Percentiles rank a stretch among this genome's conserved stretches.
Evolutionary conservation across 2,113 vertebrate species (phyloP).

Genomic region (Ploceus nigricollis): DNA sequence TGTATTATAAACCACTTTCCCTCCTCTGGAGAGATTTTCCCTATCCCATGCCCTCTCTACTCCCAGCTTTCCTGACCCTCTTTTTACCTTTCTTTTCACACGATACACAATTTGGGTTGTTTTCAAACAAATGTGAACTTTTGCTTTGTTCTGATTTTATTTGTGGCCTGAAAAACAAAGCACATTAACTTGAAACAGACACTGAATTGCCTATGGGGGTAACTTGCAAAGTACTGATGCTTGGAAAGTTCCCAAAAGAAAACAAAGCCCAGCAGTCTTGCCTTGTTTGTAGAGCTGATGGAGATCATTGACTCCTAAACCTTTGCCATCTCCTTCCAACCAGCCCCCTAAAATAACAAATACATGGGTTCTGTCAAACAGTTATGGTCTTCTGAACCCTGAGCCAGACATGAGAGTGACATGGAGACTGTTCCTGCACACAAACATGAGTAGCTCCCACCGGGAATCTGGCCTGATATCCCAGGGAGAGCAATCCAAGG

Average conservation of each 20-base stretch:
- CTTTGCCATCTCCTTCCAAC: constrained; percentile 46
- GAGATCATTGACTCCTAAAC: constrained; percentile 51
- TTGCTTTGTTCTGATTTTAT: constrained; percentile 56
- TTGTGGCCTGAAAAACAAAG: constrained; percentile 61
- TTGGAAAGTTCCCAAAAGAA: constrained; percentile 51
- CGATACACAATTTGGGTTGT: constrained; percentile 25
- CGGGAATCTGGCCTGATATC: neutral
- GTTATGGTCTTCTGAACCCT: neutral
- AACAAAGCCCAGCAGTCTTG: constrained; percentile 53
- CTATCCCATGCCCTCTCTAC: constrained; percentile 52
- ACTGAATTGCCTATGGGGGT: neutral
- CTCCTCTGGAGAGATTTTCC: constrained; percentile 22
- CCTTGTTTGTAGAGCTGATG: constrained; percentile 57
- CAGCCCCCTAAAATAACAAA: constrained; percentile 48
- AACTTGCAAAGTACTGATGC: constrained; percentile 22
- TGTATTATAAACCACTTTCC: neutral
- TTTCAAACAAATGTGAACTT: constrained; percentile 60
- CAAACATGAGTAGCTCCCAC: neutral
- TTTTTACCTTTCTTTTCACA: constrained; percentile 58
- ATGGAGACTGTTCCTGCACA: neutral
- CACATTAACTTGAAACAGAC: constrained; percentile 60
- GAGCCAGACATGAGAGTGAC: constrained; percentile 22
- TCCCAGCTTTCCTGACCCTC: constrained; percentile 32
- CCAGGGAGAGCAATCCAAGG: neutral
- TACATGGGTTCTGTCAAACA: constrained; percentile 28